phyloP scores from a whole-genome alignment of 2,113 vertebrate genomes.

The Mola mola region DNA sequence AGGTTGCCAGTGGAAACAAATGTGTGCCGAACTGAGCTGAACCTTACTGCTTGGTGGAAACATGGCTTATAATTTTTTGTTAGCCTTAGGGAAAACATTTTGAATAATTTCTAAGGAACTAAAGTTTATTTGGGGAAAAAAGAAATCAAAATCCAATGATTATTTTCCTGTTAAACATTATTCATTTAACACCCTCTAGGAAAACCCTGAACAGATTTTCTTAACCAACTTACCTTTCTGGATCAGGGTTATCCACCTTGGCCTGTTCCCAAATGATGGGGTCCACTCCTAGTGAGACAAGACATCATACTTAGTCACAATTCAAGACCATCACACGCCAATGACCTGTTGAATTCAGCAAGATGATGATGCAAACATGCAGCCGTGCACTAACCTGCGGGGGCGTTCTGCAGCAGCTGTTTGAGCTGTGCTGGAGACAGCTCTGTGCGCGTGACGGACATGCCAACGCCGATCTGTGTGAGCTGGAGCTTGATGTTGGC shows the following conservation, averaged over 20 bases:
- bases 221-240: constrained; percentile 88
- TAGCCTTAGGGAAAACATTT: too few species aligned
- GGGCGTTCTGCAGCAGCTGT: constrained; percentile 93
- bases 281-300: constrained; percentile 88
- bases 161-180: background rate
- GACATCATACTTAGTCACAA: background rate
- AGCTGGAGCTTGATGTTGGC: constrained; percentile 87
- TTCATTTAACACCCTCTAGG: background rate
- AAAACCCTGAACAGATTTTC: background rate
- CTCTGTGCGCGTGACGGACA: constrained; percentile 89
- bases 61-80: too few species aligned
- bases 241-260: constrained; percentile 97
- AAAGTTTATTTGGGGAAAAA: too few species aligned
- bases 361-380: background rate
- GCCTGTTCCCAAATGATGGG: constrained; percentile 99
- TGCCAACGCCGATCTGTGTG: constrained; percentile 89
- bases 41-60: too few species aligned
- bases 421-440: constrained; percentile 92
- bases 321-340: background rate
- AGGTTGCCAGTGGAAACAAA: too few species aligned
- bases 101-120: too few species aligned
- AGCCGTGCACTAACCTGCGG: constrained; percentile 82
- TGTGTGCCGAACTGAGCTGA: too few species aligned
- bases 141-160: too few species aligned
- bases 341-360: background rate